phyloP scores from a whole-genome alignment of 2,113 vertebrate species.

The Nerophis ophidion region DNA sequence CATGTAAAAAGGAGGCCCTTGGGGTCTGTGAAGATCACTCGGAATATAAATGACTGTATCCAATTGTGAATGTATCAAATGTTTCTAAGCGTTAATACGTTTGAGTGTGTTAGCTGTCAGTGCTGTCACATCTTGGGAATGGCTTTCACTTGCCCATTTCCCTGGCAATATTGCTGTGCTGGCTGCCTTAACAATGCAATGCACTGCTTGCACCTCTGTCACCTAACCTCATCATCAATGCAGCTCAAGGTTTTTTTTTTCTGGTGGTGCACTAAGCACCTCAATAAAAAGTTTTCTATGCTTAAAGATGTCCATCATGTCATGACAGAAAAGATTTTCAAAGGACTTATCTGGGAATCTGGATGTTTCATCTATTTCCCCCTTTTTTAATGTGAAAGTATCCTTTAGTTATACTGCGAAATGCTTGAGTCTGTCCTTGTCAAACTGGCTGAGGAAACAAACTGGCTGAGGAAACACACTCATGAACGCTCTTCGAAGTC shows the following conservation, averaged over 20 bases:
- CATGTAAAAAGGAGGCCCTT: slow-evolving; percentile 8
- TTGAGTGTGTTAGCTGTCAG: slow-evolving; percentile 7
- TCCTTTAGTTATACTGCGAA: slow-evolving; percentile 9
- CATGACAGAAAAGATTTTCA: slow-evolving; percentile 12
- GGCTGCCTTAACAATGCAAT: slow-evolving; percentile 26
- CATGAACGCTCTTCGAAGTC: slow-evolving; percentile 21
- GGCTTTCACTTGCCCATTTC: slow-evolving; percentile 33
- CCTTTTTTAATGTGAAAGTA: slow-evolving; percentile 10
- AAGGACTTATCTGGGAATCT: not conserved
- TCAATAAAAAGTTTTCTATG: slow-evolving; percentile 7
- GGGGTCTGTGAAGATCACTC: not conserved
- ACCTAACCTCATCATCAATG: slow-evolving; percentile 42
- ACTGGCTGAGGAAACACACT: slow-evolving; percentile 25
- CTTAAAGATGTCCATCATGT: slow-evolving; percentile 1
- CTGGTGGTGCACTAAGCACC: slow-evolving; percentile 17
- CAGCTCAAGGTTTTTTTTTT: slow-evolving; percentile 25
- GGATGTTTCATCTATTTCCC: slow-evolving; percentile 1
- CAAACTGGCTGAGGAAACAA: slow-evolving; percentile 24
- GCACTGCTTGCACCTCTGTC: slow-evolving; percentile 41
- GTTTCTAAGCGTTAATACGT: slow-evolving; percentile 9
- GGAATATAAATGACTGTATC: slow-evolving; percentile 7
- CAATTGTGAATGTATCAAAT: slow-evolving; percentile 1
- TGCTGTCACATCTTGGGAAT: slow-evolving; percentile 33
- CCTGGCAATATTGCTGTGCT: slow-evolving; percentile 20
- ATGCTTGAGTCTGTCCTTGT: slow-evolving; percentile 19